Percentiles rank a stretch among this genome's conserved stretches.
Evolutionary conservation across 1,140 invertebrate species (phyloP).

Genomic region (Parasteatoda tepidariorum): DNA sequence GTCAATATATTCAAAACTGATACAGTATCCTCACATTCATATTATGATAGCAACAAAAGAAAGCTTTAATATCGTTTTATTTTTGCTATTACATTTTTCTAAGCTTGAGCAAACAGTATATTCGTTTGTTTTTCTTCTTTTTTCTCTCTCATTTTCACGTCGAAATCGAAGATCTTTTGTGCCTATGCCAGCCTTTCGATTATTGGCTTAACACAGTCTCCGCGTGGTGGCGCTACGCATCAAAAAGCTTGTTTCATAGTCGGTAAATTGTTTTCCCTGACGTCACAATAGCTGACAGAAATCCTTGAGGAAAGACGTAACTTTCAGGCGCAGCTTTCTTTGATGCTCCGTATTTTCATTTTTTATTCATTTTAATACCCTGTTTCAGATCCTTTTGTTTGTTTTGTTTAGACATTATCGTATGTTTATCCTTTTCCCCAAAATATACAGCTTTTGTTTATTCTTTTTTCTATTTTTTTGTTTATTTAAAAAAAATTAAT

Average conservation of each 20-base stretch:
- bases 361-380: background rate
- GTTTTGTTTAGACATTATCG: background rate
- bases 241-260: slow-evolving; percentile 17
- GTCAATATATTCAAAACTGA: too few species aligned
- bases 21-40: too few species aligned
- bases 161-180: slow-evolving; percentile 8
- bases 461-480: background rate
- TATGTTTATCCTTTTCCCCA: background rate
- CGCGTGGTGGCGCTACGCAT: slow-evolving; percentile 33
- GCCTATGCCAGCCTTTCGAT: slow-evolving; percentile 31
- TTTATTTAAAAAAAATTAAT: too few species aligned
- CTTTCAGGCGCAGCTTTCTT: slow-evolving; percentile 8
- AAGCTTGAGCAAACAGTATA: background rate
- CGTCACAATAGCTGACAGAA: slow-evolving; percentile 51
- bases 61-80: too few species aligned
- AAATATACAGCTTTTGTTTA: too few species aligned
- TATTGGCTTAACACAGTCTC: slow-evolving; percentile 41
- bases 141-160: background rate
- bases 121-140: slow-evolving; percentile 7
- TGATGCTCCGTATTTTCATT: background rate
- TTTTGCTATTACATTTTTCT: too few species aligned
- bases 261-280: slow-evolving; percentile 52
- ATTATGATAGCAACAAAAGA: too few species aligned
- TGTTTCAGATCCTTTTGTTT: background rate
- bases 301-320: slow-evolving; percentile 29